phyloP scores from a whole-genome alignment of 2,888 invertebrate genomes.

The Himalopsyche japonica region DNA sequence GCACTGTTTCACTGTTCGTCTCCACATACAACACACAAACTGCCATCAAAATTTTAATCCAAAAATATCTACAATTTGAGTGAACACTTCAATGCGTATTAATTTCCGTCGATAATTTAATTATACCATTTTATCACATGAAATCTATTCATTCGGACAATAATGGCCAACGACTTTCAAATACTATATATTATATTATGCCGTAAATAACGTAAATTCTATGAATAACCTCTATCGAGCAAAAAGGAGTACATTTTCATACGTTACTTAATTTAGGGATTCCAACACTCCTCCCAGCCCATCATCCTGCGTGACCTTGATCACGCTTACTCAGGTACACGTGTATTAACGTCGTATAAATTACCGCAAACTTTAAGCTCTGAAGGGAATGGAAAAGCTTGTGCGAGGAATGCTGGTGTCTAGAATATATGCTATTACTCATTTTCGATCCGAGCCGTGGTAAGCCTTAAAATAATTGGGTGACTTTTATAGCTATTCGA shows the following conservation, averaged over 20 bases:
- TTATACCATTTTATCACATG: no score
- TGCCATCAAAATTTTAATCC: no score
- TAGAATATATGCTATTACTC: not conserved
- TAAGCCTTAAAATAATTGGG: not conserved
- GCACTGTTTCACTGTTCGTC: no score
- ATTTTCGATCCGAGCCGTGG: not conserved
- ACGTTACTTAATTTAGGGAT: not conserved
- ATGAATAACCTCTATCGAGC: not conserved
- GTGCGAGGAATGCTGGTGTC: not conserved
- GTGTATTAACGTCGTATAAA: not conserved
- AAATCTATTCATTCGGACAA: no score
- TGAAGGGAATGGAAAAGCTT: not conserved
- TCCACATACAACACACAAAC: no score
- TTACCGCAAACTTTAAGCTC: not conserved
- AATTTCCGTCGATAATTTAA: no score
- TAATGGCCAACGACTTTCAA: no score
- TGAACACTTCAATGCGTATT: no score
- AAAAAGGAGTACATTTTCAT: not conserved
- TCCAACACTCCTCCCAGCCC: not conserved
- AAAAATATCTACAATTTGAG: no score
- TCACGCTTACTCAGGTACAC: not conserved
- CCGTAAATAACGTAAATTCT: not conserved
- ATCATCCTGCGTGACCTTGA: not conserved
- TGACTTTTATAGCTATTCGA: no score
- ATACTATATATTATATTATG: no score